phyloP scores from a whole-genome alignment of 2,797 vertebrate species.

The Varecia variegata region DNA sequence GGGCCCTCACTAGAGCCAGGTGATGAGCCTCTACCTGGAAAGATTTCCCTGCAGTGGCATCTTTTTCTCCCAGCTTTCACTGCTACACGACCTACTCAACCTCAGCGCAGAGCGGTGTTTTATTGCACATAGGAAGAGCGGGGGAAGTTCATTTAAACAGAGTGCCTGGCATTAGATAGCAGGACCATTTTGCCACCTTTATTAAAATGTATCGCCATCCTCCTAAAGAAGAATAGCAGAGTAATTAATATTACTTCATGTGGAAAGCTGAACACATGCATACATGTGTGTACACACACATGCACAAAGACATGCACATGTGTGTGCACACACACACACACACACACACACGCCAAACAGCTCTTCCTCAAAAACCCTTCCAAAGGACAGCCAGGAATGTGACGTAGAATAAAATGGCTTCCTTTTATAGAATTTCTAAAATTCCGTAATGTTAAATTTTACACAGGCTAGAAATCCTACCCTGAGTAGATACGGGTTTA shows the following conservation, averaged over 20 bases:
- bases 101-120: neutral
- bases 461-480: neutral
- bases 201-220: neutral
- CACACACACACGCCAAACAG: neutral
- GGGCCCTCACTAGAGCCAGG: neutral
- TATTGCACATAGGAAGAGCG: neutral
- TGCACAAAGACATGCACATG: too few relatives aligned
- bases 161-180: neutral
- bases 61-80: neutral
- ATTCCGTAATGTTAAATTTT: neutral
- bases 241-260: neutral
- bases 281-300: accelerated
- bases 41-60: neutral
- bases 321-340: too few relatives aligned
- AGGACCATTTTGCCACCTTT: neutral
- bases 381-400: neutral
- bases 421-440: neutral
- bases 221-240: neutral
- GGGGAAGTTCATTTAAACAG: neutral
- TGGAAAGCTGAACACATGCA: neutral
- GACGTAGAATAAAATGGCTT: neutral
- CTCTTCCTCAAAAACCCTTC: neutral
- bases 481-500: neutral
- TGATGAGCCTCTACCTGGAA: neutral
- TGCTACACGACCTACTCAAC: too few relatives aligned